Base-by-base conservation (phyloP, 2,113 vertebrate genomes). In the Lasiurus cinereus region DNA sequence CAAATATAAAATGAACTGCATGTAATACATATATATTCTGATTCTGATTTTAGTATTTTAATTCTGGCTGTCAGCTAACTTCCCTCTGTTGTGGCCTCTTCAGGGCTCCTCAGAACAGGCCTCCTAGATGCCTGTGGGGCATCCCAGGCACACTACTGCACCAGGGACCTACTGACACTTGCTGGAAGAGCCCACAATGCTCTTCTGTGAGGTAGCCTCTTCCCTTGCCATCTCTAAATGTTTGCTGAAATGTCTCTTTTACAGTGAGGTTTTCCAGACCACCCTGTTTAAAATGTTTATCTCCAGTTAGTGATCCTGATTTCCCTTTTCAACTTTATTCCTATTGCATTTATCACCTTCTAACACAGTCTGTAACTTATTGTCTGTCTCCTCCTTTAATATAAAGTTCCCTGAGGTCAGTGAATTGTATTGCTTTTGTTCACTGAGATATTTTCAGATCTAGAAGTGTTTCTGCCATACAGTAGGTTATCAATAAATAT, bases 21-120 rank as follows among this genome's bases (percentile, higher is more conserved):
- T 78, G 10, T 39, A 48, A 62, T 14, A 50, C 22, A 36, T 36
- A 31, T 8, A 54, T 39, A 39, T 24, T 50, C 22, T 29, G 4
- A n/a, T 69, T 77, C 43, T 85, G n/a, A 7, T 92, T 89, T 87
- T 76, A 59, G 19, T 76, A 39, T 52, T 66, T 92, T 54, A 70
- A 36, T 19, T 33, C 24, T 62, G 33, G 7, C 33, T 69, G 36
- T 62, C 50, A 72, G 2, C 50, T 73, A 50, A 83, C 46, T 72
- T 85, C n/a, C 18, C 16, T 74, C 15, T 67, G n/a, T 27, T 36
- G 0, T 29, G 52, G 10, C 16, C 5, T 67, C 6, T 84, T 24
- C 27, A 9, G 39, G 52, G 14, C 66, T 88, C 46, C n/a, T 79
- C 48, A 62, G n/a, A 36, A 15, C 62, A 27, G 46, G 36, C 31